Base-by-base conservation (phyloP, 2,888 invertebrate genomes). In the Tiliacea citrago region DNA sequence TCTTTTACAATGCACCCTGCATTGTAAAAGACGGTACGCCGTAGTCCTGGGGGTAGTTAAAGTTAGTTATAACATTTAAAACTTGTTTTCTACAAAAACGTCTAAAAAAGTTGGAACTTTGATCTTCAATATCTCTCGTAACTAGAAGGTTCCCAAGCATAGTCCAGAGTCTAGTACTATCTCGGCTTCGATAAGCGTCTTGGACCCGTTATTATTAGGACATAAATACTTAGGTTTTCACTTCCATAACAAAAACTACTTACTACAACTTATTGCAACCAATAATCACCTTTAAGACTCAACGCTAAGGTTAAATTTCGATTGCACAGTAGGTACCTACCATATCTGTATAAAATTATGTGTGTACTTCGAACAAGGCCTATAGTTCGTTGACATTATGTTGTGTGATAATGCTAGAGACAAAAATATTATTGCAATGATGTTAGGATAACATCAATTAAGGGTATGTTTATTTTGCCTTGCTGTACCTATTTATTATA, bases 381-480 rank as follows among this genome's bases (percentile, higher is more conserved):
- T 68, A 39, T 16, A 77, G 86, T 55, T 81, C 84, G 62, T 84
- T 82, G 84, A 86, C 82, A 29, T 55, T 61, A 8, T 10, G 35
- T 83, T 82, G 76, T 47, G 68, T 62, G 76, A 84, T 60, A 68
- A 61, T 67, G 58, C 47, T 68, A 66, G 76, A 63, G 8, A 24
- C 13, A 65, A 74, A 79, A 65, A 35, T 51, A 42, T 39, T 39
- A 60, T 79, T 49, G 55, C 68, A 73, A 58, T 67, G 13, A 24
- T 77, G 63, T 70, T 70, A 53, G 42, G 47, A 45, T 79, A 79
- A 68, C 68, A 47, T 24, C 0, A 13, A 24, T 58, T 24, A 47
- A 35, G 13, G 16, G 24, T 29, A 75, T 63, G 42, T 53, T 55
- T 61, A 35, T 61, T 66, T 55, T 61, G 35, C 16, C 7, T 45